A percentile compares a stretch with the other conserved stretches of the same genome.
Conservation (phyloP, 2,113 vertebrate species). For the Plestiodon gilberti region DNA sequence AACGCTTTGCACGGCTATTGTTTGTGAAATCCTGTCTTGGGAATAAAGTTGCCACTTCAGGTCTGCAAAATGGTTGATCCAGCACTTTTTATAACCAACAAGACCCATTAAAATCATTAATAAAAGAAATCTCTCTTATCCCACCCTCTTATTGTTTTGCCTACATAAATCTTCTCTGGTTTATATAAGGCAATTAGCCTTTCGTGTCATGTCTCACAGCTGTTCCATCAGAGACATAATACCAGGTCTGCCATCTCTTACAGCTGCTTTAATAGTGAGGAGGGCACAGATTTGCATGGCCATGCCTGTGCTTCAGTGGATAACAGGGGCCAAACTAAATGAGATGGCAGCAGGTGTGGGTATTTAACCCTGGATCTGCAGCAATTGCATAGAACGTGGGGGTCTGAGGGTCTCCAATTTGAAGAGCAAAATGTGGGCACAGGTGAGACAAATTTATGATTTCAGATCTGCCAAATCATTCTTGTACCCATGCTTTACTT, state of each 20-base stretch:
- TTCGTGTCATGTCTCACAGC: conserved; percentile 9
- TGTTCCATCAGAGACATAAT: neutral
- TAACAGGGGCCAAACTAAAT: too few species aligned
- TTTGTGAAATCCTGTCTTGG: conserved; percentile 2
- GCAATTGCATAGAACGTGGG: neutral
- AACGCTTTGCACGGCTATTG: neutral
- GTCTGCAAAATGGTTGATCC: neutral
- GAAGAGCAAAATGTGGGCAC: neutral
- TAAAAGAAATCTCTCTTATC: conserved; percentile 14
- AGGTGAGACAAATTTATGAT: neutral
- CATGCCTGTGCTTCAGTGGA: neutral
- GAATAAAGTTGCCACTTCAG: neutral
- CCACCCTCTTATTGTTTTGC: neutral
- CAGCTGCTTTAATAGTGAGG: neutral
- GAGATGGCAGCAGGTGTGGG: neutral
- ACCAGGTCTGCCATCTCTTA: neutral
- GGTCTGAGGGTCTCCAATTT: too few species aligned
- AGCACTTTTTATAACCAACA: conserved; percentile 5
- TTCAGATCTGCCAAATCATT: neutral
- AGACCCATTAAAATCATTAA: conserved; percentile 20
- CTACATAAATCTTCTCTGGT: neutral
- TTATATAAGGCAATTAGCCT: conserved; percentile 25
- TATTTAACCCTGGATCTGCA: neutral
- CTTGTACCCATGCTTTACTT: neutral
- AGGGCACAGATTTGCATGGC: neutral